phyloP scores from a whole-genome alignment of 2,113 vertebrate species.

The Prunella himalayana region DNA sequence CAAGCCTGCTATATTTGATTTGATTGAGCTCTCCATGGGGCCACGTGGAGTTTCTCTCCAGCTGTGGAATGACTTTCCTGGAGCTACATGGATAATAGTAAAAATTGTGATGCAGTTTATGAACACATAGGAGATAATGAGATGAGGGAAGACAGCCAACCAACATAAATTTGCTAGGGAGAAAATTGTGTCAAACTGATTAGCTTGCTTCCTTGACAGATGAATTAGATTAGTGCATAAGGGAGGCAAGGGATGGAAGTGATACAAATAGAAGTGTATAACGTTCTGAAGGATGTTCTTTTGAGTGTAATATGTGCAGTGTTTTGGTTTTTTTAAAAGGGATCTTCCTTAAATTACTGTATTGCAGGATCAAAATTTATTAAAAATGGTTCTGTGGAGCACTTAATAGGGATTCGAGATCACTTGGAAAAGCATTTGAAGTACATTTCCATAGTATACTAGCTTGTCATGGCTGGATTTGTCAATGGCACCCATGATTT shows the following conservation, averaged over 20 bases:
- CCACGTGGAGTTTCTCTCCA: background rate
- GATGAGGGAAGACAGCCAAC: background rate
- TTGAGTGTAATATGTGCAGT: background rate
- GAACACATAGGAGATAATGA: background rate
- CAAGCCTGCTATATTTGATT: background rate
- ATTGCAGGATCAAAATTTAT: background rate
- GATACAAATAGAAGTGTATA: background rate
- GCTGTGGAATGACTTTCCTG: background rate
- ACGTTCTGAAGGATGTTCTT: background rate
- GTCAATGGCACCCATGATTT: background rate
- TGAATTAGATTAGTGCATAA: background rate
- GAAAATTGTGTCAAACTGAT: background rate
- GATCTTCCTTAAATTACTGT: background rate
- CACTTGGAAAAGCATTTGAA: background rate
- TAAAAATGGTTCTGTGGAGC: background rate
- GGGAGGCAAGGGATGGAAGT: background rate
- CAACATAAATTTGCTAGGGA: background rate
- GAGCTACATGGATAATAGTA: background rate
- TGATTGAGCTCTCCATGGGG: rapidly evolving
- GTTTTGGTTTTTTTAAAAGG: background rate
- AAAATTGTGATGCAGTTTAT: background rate
- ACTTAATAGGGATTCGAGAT: background rate
- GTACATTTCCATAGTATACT: background rate
- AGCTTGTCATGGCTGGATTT: background rate
- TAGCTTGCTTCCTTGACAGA: background rate